phyloP scores from a whole-genome alignment of 2,113 vertebrate genomes.

The Prolemur simus region DNA sequence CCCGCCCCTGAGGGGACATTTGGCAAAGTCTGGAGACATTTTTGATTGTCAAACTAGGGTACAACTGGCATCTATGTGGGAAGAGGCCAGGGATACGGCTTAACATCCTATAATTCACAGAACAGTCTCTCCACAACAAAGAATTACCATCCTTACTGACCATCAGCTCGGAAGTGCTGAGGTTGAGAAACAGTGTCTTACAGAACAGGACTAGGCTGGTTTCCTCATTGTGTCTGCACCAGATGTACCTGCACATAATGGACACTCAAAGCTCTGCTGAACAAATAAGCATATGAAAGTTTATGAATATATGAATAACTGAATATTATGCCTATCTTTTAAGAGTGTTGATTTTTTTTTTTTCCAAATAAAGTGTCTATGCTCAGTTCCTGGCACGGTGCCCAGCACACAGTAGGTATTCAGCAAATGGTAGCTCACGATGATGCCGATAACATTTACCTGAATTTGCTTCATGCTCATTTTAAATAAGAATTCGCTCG shows the following conservation, averaged over 20 bases:
- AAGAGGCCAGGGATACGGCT: not conserved
- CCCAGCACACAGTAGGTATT: conserved; percentile 63
- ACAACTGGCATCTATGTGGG: not conserved
- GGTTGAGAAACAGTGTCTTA: not conserved
- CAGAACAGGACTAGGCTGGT: not conserved
- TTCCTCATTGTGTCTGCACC: not conserved
- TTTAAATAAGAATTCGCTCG: conserved; percentile 64
- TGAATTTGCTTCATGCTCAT: conserved; percentile 62
- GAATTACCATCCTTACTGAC: not conserved
- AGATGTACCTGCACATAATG: not conserved
- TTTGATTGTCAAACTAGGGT: not conserved
- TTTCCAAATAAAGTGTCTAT: not conserved
- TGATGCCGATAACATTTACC: conserved; percentile 16
- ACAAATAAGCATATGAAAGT: not conserved
- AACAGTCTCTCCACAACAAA: not conserved
- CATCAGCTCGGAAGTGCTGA: not conserved
- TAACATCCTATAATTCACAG: not conserved
- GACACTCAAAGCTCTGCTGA: not conserved
- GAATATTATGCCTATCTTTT: not conserved
- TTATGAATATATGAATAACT: not conserved
- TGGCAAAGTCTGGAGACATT: not conserved
- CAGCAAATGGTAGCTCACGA: not conserved
- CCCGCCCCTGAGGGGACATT: not conserved
- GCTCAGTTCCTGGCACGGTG: not conserved
- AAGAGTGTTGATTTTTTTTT: not conserved